Conservation (phyloP, 2,113 vertebrate species). For the Podilymbus podiceps region DNA sequence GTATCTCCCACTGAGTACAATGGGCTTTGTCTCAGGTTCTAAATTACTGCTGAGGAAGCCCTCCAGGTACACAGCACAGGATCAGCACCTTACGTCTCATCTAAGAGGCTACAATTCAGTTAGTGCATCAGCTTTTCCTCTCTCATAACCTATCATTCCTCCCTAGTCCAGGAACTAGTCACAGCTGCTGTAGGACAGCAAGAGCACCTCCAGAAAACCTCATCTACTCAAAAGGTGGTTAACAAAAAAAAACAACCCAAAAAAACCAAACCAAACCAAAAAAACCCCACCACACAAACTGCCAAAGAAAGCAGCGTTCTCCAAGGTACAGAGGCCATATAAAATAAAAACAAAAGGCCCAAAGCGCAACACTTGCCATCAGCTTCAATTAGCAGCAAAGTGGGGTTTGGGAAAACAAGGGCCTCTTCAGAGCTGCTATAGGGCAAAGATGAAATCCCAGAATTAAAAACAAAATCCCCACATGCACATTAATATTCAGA, state of each 20-base stretch:
- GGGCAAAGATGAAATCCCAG: constrained; percentile 55
- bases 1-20: background rate
- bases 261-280: background rate
- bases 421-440: constrained; percentile 42
- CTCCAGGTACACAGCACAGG: background rate
- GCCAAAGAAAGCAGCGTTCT: background rate
- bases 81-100: background rate
- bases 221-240: background rate
- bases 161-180: background rate
- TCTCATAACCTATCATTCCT: background rate
- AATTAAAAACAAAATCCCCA: constrained; percentile 60
- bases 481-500: constrained; percentile 61
- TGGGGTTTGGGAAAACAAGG: constrained; percentile 43
- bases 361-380: background rate
- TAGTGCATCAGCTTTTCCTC: background rate
- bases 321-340: background rate
- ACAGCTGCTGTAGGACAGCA: background rate
- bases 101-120: background rate
- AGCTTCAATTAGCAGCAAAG: constrained; percentile 43
- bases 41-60: background rate
- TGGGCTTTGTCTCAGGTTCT: background rate
- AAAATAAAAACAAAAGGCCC: background rate
- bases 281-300: background rate
- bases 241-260: background rate
- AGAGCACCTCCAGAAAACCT: background rate